Conservation (phyloP, 1,140 invertebrate genomes). For the Zaprionus kolodkinae region DNA sequence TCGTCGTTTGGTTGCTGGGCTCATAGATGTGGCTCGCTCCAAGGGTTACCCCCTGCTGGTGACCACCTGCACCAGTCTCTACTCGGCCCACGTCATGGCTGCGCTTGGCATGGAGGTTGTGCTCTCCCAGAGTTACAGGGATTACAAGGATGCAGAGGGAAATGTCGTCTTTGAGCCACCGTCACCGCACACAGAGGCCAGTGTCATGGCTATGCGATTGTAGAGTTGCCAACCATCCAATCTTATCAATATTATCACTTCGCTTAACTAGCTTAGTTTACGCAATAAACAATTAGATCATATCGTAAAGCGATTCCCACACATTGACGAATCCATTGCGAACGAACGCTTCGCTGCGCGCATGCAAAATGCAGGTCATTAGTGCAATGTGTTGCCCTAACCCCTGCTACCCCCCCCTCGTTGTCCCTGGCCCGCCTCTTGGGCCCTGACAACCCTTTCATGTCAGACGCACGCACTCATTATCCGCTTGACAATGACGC, state of each 20-base stretch:
- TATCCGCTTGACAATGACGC: conserved; percentile 51
- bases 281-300: not conserved
- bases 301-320: not conserved
- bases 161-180: conserved; percentile 10
- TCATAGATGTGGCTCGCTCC: conserved; percentile 45
- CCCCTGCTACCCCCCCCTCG: not conserved
- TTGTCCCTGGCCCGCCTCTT: too few species aligned
- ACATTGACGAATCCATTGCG: conserved; percentile 3
- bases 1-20: conserved; percentile 35
- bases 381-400: conserved; percentile 32
- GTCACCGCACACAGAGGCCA: conserved; percentile 22
- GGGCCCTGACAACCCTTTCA: conserved; percentile 31
- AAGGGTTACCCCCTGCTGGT: conserved; percentile 46
- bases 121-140: conserved; percentile 28
- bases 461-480: conserved; percentile 53
- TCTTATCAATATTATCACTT: not conserved
- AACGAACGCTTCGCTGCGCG: conserved; percentile 31
- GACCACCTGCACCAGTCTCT: conserved; percentile 52
- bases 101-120: too few species aligned
- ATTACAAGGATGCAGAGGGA: conserved; percentile 59
- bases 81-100: conserved; percentile 35
- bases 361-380: conserved; percentile 76
- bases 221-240: not conserved
- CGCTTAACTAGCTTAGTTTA: not conserved
- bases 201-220: conserved; percentile 17